Evolutionary conservation across 1,140 invertebrate species (phyloP).

Genomic region (Drosophila arawakana): DNA sequence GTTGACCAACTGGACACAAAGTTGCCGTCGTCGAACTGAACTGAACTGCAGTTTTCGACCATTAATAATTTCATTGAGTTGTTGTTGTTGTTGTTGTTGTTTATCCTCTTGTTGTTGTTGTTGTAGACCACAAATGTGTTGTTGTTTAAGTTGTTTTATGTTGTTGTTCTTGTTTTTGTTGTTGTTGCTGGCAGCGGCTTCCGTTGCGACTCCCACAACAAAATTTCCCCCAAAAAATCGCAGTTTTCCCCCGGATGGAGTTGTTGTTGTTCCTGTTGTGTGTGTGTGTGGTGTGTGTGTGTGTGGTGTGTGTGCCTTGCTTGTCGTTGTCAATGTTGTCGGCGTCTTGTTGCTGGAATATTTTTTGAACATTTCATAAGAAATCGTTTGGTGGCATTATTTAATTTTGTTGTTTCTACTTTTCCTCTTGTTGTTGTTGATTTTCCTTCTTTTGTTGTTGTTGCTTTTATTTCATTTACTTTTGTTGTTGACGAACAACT

Average conservation of each 20-base stretch:
- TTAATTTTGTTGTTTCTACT: constrained; percentile 48
- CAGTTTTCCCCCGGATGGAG: constrained; percentile 20
- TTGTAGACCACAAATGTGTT: constrained; percentile 14
- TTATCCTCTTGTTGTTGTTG: constrained; percentile 16
- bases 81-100: constrained; percentile 3
- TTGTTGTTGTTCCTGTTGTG: constrained; percentile 14
- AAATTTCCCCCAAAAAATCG: constrained; percentile 6
- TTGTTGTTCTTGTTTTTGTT: constrained; percentile 20
- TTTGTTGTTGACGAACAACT: constrained; percentile 55
- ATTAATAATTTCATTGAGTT: constrained; percentile 77
- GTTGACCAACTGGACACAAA: constrained; percentile 47
- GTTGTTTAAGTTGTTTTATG: constrained; percentile 17
- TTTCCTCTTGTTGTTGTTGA: constrained; percentile 28
- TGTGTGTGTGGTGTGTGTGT: constrained; percentile 2
- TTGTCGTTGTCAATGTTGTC: constrained; percentile 26
- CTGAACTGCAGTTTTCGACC: constrained; percentile 67
- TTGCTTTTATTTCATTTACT: constrained; percentile 39
- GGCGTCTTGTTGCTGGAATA: constrained; percentile 22
- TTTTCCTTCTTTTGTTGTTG: constrained; percentile 9
- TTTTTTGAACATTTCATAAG: constrained; percentile 60
- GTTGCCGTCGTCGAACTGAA: constrained; percentile 15
- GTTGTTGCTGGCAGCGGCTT: constrained; percentile 54
- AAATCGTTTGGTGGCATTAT: constrained; percentile 53
- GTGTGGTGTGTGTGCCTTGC: constrained; percentile 4
- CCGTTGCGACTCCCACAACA: constrained; percentile 46